A percentile compares a stretch with the other conserved stretches of the same genome.
Conservation (phyloP, 2,113 vertebrate genomes). For the Peromyscus californicus region DNA sequence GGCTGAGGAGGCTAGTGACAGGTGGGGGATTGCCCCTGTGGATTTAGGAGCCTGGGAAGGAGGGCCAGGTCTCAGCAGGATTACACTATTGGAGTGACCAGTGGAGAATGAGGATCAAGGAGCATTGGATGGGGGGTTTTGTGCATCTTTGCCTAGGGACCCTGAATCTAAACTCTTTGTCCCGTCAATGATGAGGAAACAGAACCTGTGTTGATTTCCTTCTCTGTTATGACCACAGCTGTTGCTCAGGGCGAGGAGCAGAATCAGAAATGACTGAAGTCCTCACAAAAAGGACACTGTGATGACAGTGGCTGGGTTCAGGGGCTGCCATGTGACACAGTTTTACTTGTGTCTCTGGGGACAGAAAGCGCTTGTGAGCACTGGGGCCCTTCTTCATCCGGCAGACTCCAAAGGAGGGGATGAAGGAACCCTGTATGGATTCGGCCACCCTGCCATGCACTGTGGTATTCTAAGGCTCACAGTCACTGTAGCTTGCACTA, state of each 20-base stretch:
- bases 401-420: not conserved
- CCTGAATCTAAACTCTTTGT: constrained; percentile 15
- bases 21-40: not conserved
- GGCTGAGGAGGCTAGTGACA: not conserved
- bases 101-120: not conserved
- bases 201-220: constrained; percentile 42
- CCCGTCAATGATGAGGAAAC: not conserved
- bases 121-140: not conserved
- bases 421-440: rapidly evolving
- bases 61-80: not conserved
- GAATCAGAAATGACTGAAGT: constrained; percentile 27
- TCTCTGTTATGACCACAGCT: constrained; percentile 52
- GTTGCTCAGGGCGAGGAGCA: not conserved
- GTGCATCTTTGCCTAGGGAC: not conserved
- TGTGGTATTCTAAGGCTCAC: not conserved
- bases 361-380: constrained; percentile 55
- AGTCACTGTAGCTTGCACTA: not conserved
- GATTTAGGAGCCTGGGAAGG: not conserved
- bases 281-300: constrained; percentile 73
- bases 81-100: not conserved
- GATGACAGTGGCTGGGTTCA: not conserved
- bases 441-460: not conserved
- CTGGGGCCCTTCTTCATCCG: not conserved
- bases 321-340: constrained; percentile 48
- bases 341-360: constrained; percentile 54